phyloP scores from a whole-genome alignment of 2,113 vertebrate genomes.

The Muntiacus reevesi region DNA sequence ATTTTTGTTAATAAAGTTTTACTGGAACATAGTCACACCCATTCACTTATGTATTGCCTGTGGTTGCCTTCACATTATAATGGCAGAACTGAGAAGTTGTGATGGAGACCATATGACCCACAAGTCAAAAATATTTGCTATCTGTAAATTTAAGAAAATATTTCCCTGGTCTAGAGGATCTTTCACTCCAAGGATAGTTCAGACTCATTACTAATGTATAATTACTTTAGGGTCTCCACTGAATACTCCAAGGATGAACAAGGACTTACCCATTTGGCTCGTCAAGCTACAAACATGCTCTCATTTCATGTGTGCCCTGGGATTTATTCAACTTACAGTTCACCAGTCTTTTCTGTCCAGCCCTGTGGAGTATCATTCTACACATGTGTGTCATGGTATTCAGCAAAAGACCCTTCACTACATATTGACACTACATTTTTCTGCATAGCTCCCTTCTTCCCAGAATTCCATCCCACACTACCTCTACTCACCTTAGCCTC shows the following conservation, averaged over 20 bases:
- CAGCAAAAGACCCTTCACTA: not conserved
- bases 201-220: not conserved
- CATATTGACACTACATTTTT: not conserved
- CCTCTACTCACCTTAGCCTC: not conserved
- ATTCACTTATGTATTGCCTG: not conserved
- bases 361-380: not conserved
- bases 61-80: not conserved
- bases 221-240: not conserved
- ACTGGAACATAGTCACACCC: not conserved
- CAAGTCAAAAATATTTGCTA: not conserved
- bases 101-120: not conserved
- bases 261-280: not conserved
- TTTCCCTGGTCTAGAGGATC: not conserved
- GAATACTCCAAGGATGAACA: not conserved
- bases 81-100: not conserved
- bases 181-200: not conserved
- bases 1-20: slow-evolving; percentile 23
- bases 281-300: not conserved
- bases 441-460: not conserved
- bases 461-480: not conserved
- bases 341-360: not conserved
- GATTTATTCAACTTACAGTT: not conserved
- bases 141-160: not conserved
- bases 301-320: not conserved
- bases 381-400: not conserved